Evolutionary conservation across 2,888 invertebrate genomes (phyloP).

Genomic region (Meghimatium bilineatum): DNA sequence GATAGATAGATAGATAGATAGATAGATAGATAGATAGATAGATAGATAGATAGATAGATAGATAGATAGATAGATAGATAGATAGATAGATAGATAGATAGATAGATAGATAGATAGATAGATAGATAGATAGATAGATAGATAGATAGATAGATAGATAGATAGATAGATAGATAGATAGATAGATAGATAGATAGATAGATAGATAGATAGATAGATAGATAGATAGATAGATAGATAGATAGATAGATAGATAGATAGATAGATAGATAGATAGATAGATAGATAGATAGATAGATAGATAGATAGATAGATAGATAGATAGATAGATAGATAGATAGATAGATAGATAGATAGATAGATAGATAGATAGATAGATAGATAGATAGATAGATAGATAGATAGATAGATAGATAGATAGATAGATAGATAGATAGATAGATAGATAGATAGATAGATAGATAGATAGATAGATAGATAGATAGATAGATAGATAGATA

Average conservation of each 20-base stretch:
- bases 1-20: constrained; percentile 13
- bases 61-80: constrained; percentile 26
- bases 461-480: not conserved
- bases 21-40: constrained; percentile 10
- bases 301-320: constrained; percentile 21
- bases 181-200: constrained; percentile 18
- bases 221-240: not conserved
- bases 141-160: constrained; percentile 4
- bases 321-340: constrained; percentile 21
- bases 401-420: not conserved
- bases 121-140: constrained; percentile 18
- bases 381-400: not conserved
- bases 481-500: no score
- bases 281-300: constrained; percentile 14
- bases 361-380: constrained; percentile 16
- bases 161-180: not conserved
- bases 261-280: constrained; percentile 10
- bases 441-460: not conserved
- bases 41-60: constrained; percentile 18
- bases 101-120: constrained; percentile 26
- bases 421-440: not conserved
- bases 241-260: not conserved
- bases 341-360: constrained; percentile 23
- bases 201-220: constrained; percentile 9
- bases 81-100: constrained; percentile 24